Conservation (phyloP, 2,113 vertebrate species). For the Phasianus colchicus region DNA sequence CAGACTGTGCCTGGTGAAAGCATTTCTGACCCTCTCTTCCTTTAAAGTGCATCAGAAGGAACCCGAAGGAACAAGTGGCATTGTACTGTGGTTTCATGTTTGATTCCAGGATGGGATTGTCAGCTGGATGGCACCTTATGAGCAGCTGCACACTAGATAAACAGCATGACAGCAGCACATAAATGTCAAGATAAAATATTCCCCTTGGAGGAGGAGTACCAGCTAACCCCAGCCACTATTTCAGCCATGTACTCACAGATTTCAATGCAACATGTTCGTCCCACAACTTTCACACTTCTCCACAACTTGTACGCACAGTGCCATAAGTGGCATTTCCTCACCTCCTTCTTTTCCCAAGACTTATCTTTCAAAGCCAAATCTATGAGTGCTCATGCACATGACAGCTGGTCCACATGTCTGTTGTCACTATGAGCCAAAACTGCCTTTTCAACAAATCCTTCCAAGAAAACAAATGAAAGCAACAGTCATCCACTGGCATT, state of each 20-base stretch:
- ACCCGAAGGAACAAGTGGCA: accelerated
- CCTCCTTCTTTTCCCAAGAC: background rate
- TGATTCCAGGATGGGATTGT: background rate
- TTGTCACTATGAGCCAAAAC: background rate
- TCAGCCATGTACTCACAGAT: background rate
- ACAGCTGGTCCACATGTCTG: slow-evolving; percentile 18
- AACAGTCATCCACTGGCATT: background rate
- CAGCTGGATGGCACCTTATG: background rate
- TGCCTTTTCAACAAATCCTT: background rate
- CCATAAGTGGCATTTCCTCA: background rate
- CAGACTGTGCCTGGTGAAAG: background rate
- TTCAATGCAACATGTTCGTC: background rate
- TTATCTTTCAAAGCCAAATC: background rate
- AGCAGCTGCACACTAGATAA: background rate
- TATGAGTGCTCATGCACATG: background rate
- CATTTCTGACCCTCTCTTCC: background rate
- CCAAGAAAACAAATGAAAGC: background rate
- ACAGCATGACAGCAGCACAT: background rate
- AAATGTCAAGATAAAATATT: background rate
- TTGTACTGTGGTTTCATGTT: background rate
- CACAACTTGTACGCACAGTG: background rate
- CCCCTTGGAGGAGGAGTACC: background rate
- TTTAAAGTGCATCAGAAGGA: background rate
- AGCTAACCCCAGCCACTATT: background rate
- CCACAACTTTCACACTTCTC: background rate